A percentile compares a stretch with the other conserved stretches of the same genome.
Conservation (phyloP, 2,888 invertebrate genomes). For the Ormyrus labotus region DNA sequence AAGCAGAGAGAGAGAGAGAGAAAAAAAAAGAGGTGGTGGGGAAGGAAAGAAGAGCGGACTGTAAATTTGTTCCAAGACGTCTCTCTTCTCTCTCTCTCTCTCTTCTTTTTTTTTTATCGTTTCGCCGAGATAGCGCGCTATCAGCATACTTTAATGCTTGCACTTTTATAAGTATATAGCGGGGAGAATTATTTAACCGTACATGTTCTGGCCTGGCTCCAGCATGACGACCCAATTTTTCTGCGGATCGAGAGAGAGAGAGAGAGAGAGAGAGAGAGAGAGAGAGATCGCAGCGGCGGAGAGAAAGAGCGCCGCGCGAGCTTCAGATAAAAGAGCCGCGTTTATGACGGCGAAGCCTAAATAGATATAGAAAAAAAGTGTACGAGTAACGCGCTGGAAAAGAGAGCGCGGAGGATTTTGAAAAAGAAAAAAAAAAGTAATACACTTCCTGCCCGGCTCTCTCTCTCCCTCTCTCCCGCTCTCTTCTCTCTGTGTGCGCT, state of each 20-base stretch:
- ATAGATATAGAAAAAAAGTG: slow-evolving; percentile 31
- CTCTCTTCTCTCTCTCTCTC: slow-evolving; percentile 68
- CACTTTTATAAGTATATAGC: slow-evolving; percentile 73
- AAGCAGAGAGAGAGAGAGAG: slow-evolving; percentile 14
- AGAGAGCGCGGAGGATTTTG: slow-evolving; percentile 28
- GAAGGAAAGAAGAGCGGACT: slow-evolving; percentile 60
- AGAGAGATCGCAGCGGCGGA: not conserved
- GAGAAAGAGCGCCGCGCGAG: not conserved
- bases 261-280: slow-evolving; percentile 22
- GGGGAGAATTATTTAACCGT: slow-evolving; percentile 73
- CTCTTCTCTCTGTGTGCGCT: not conserved
- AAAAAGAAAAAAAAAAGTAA: slow-evolving; percentile 21
- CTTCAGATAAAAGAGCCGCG: slow-evolving; percentile 30
- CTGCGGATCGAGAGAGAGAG: slow-evolving; percentile 37
- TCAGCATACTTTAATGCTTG: slow-evolving; percentile 75
- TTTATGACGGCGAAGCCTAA: slow-evolving; percentile 5
- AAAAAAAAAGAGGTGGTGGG: not conserved
- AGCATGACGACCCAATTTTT: slow-evolving; percentile 74
- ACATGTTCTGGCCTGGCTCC: slow-evolving; percentile 73
- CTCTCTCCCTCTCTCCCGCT: too few species aligned
- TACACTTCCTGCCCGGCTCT: slow-evolving; percentile 34
- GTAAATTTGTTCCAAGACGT: slow-evolving; percentile 71
- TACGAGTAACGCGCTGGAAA: slow-evolving; percentile 2
- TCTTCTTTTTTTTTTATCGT: slow-evolving; percentile 71
- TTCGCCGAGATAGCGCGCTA: slow-evolving; percentile 73